Conservation (phyloP, 2,113 vertebrate species). For the Chinchilla lanigera region DNA sequence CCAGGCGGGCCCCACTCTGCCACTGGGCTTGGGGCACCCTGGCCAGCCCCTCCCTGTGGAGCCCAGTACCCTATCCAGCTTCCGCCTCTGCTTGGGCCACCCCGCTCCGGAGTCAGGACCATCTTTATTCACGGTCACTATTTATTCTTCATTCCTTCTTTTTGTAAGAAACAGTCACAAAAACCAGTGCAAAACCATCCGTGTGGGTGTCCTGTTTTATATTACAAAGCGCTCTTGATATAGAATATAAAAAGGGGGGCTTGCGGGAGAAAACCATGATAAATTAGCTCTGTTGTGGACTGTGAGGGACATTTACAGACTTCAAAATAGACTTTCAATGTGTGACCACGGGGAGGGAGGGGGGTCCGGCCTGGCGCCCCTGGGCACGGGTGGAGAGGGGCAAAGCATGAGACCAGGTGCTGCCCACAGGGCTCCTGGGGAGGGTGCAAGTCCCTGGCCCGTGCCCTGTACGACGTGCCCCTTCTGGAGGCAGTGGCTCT, state of each 20-base stretch:
- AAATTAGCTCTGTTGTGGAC: constrained; percentile 87
- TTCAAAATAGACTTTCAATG: constrained; percentile 87
- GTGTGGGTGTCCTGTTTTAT: constrained; percentile 85
- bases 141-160: constrained; percentile 81
- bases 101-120: constrained; percentile 78
- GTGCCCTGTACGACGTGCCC: neutral
- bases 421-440: neutral
- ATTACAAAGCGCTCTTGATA: constrained; percentile 82
- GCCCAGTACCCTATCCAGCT: neutral
- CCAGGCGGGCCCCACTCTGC: neutral
- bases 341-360: constrained; percentile 15
- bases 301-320: constrained; percentile 81
- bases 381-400: neutral
- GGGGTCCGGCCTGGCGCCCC: neutral
- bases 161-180: constrained; percentile 88
- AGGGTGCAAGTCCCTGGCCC: neutral
- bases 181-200: constrained; percentile 84
- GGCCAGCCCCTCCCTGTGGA: neutral
- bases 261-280: constrained; percentile 84
- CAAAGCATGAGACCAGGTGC: neutral
- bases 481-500: neutral
- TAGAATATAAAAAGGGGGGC: constrained; percentile 86
- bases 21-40: neutral
- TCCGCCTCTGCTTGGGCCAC: neutral
- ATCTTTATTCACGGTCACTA: constrained; percentile 84